Evolutionary conservation across 2,888 invertebrate species (phyloP).

Genomic region (Xestia xanthographa): DNA sequence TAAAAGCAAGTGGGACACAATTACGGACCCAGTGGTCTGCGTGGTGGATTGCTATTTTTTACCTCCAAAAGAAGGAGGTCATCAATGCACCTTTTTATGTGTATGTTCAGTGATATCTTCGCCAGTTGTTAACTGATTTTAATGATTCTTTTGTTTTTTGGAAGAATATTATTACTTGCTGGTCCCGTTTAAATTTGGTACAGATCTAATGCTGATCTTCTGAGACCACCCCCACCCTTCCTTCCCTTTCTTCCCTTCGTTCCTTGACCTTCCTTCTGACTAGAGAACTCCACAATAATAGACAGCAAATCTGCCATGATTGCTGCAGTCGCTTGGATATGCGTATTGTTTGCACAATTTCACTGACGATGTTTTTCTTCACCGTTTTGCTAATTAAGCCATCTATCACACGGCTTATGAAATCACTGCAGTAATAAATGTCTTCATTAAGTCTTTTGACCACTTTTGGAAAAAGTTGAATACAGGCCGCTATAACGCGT

Average conservation of each 20-base stretch:
- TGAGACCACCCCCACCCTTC: no score
- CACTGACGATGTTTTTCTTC: not conserved
- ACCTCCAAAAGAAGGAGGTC: not conserved
- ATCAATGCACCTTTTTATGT: not conserved
- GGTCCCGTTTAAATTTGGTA: not conserved
- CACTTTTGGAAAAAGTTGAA: not conserved
- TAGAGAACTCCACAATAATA: not conserved
- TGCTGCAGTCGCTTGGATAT: not conserved
- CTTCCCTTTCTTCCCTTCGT: no score
- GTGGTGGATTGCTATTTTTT: not conserved
- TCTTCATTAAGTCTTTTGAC: not conserved
- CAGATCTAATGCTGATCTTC: not conserved
- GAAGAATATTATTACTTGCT: not conserved
- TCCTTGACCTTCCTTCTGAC: no score
- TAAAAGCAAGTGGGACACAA: not conserved
- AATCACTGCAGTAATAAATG: constrained; percentile 1
- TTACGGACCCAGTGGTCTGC: not conserved
- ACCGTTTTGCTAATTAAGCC: not conserved
- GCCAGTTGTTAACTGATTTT: not conserved
- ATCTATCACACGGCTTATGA: not conserved
- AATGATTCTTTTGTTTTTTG: not conserved
- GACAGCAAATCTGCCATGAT: not conserved
- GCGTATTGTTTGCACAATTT: not conserved
- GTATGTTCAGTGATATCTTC: not conserved
- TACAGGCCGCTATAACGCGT: not conserved